Base-by-base conservation (phyloP, 2,888 invertebrate genomes). In the Clistopyga incitator region DNA sequence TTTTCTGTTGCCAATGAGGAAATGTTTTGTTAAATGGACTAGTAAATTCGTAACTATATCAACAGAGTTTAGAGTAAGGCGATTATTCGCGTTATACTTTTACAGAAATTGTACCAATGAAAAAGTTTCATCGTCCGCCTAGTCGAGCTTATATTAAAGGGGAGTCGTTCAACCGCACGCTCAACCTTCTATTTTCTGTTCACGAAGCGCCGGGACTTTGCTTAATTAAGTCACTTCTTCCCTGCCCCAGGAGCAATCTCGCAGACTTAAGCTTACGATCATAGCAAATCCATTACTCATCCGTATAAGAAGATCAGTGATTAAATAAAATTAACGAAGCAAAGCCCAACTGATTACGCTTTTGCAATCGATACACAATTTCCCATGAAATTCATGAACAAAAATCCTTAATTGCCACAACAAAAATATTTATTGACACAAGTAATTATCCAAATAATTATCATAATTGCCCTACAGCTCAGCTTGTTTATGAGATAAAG, bases 61-160 rank as follows among this genome's bases (percentile, higher is more conserved):
- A 38, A 2, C 10, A 10, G 38, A 38, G 11, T 64, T 38, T 10
- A 8, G 18, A 38, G 18, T 11, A 38, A 38, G 3, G 18, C 25
- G 10, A 64, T 20, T 64, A 29, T 59, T 29, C 29, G 6, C 18
- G 3, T 64, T 18, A 64, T 10, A 64, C 20, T 38, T 38, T 64
- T 38, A 1, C 64, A 64, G 20, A 18, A 18, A 3, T n/a, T 34
- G 25, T 47, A 47, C 2, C 20, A 29, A 68, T 42, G 54, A 56
- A 59, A 68, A 80, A 83, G 71, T 83, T 80, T 78, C 61, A 78
- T 78, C 61, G 50, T 13, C 8, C 47, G 42, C 18, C 45, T 11
- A 54, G 34, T 38, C n/a, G 18, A 42, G n/a, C 50, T 67, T 18
- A 74, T 82, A 38, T 52, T 56, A 47, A 23, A 38, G 13, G n/a